Conservation (phyloP, 2,797 vertebrate genomes). For the Coregonus ussuriensis region DNA sequence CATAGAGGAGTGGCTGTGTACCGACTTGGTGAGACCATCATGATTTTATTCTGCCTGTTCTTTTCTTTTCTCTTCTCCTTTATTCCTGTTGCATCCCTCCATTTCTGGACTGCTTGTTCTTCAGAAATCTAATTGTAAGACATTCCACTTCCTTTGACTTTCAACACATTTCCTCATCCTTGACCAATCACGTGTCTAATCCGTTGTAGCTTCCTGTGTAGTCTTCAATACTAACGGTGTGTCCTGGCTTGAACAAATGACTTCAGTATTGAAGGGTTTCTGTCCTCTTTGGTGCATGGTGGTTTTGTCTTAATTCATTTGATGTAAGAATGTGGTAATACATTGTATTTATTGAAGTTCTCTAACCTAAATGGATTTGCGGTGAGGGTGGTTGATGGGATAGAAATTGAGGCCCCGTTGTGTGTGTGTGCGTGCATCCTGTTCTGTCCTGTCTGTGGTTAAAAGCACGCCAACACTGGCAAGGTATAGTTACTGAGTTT, state of each 20-base stretch:
- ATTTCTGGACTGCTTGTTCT: conserved; percentile 3
- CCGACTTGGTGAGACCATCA: conserved; percentile 93
- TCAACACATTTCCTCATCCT: conserved; percentile 12
- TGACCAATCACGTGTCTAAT: conserved; percentile 16
- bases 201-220: conserved; percentile 13
- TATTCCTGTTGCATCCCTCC: not conserved
- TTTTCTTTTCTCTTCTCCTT: conserved; percentile 33
- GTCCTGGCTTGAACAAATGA: not conserved
- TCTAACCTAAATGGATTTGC: not conserved
- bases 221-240: conserved; percentile 51
- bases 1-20: conserved; percentile 99
- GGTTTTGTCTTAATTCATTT: not conserved
- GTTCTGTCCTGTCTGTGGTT: not conserved
- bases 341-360: not conserved
- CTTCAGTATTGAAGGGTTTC: not conserved
- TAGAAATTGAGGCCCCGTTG: not conserved
- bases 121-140: conserved; percentile 21
- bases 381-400: not conserved
- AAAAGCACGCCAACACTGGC: not conserved
- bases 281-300: not conserved
- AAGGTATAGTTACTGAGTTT: not conserved
- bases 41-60: conserved; percentile 71
- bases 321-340: not conserved
- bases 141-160: conserved; percentile 18
- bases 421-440: not conserved